Conservation (phyloP, 2,888 invertebrate genomes). For the Xylophagus ater region DNA sequence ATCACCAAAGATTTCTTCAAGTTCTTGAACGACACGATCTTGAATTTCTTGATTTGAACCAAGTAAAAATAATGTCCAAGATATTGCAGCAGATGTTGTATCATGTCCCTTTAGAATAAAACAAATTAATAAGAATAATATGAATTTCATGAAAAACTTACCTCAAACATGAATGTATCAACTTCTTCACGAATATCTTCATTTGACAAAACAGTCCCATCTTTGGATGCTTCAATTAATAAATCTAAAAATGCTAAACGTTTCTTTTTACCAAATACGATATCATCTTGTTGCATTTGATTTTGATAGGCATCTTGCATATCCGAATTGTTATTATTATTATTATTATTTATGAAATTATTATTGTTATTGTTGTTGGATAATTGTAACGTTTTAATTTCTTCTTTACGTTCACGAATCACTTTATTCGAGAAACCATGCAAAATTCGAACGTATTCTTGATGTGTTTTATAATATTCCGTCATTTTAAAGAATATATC, state of each 20-base stretch:
- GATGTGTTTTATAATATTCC: constrained; percentile 44
- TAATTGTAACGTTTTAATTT: constrained; percentile 28
- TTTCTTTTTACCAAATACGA: constrained; percentile 38
- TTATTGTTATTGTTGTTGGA: constrained; percentile 25
- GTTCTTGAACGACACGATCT: constrained; percentile 40
- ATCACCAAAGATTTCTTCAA: constrained; percentile 40
- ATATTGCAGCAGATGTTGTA: constrained; percentile 39
- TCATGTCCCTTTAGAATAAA: constrained; percentile 32
- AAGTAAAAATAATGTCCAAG: constrained; percentile 37
- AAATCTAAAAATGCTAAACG: constrained; percentile 49
- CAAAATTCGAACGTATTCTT: constrained; percentile 38
- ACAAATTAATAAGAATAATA: not conserved
- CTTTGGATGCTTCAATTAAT: constrained; percentile 44
- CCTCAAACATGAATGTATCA: constrained; percentile 55
- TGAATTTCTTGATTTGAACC: constrained; percentile 37
- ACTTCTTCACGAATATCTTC: constrained; percentile 50
- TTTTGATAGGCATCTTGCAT: constrained; percentile 28
- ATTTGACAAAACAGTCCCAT: constrained; percentile 38
- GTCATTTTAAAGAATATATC: constrained; percentile 50
- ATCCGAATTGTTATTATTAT: constrained; percentile 23
- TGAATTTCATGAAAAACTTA: constrained; percentile 3
- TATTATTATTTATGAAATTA: constrained; percentile 17
- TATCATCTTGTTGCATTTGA: constrained; percentile 13
- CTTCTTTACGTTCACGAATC: constrained; percentile 40
- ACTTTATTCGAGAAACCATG: constrained; percentile 42